Evolutionary conservation across 2,888 invertebrate genomes (phyloP).

Genomic region (Tigriopus californicus): DNA sequence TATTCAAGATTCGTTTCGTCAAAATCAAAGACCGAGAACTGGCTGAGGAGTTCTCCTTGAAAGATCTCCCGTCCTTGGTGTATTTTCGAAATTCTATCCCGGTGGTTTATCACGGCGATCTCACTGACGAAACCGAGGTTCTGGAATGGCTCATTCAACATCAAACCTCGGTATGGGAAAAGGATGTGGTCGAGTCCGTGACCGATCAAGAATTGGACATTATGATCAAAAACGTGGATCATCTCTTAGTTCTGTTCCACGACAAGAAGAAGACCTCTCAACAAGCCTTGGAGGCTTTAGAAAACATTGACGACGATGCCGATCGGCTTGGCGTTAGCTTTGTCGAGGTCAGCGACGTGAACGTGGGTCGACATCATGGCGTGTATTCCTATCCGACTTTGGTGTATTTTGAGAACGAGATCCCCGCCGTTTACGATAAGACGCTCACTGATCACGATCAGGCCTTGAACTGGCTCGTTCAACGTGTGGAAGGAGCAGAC

Average conservation of each 20-base stretch:
- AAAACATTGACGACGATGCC: slow-evolving; percentile 82
- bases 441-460: slow-evolving; percentile 20
- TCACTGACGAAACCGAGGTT: slow-evolving; percentile 6
- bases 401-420: slow-evolving; percentile 80
- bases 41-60: slow-evolving; percentile 64
- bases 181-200: slow-evolving; percentile 9
- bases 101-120: slow-evolving; percentile 6
- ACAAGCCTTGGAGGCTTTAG: slow-evolving; percentile 54
- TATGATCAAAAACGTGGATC: slow-evolving; percentile 10
- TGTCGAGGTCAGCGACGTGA: slow-evolving; percentile 71
- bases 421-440: slow-evolving; percentile 80
- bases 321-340: slow-evolving; percentile 80
- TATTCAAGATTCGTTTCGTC: slow-evolving; percentile 76
- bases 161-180: slow-evolving; percentile 1
- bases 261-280: slow-evolving; percentile 7
- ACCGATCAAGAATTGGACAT: slow-evolving; percentile 3
- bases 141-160: slow-evolving; percentile 12
- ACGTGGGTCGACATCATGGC: slow-evolving; percentile 63
- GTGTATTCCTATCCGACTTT: slow-evolving; percentile 63
- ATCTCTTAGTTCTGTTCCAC: slow-evolving; percentile 1
- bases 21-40: slow-evolving; percentile 65
- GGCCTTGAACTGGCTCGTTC: slow-evolving; percentile 66
- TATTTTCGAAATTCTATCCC: slow-evolving; percentile 41
- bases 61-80: slow-evolving; percentile 62
- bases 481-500: slow-evolving; percentile 62